Percentiles rank a stretch among this genome's conserved stretches.
These are phyloP conservation scores for Porites lobata DNA, from an alignment of 92 coral and sea anemone species.

Conservation along the genomic window DNA sequence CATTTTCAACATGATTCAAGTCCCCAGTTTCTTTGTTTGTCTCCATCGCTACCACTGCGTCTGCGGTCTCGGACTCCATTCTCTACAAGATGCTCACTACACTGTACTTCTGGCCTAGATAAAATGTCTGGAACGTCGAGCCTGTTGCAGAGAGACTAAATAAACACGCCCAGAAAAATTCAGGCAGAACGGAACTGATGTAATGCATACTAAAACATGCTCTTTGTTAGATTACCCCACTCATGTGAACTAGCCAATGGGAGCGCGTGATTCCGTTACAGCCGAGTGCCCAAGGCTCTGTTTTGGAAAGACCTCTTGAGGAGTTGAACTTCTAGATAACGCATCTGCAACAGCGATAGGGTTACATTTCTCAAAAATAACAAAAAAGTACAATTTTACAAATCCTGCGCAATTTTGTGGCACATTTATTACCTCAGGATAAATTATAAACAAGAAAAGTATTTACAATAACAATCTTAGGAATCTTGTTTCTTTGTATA, in stretches of 20 bases:
- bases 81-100: background rate
- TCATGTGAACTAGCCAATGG: slow-evolving; percentile 21
- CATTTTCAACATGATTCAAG: background rate
- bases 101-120: background rate
- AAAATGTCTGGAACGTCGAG: slow-evolving; percentile 20
- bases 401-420: background rate
- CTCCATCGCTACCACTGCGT: background rate
- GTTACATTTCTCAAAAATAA: background rate
- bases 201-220: background rate
- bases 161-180: slow-evolving; percentile 43
- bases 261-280: background rate
- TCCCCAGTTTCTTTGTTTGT: background rate
- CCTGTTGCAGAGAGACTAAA: background rate
- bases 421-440: background rate
- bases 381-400: too few species aligned
- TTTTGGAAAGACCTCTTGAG: background rate
- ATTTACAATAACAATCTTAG: background rate
- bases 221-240: slow-evolving; percentile 15
- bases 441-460: background rate
- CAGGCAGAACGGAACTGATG: background rate
- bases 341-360: background rate
- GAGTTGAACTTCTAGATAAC: background rate
- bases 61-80: slow-evolving; percentile 28
- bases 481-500: slow-evolving; percentile 32
- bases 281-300: background rate